phyloP scores from a whole-genome alignment of 1,140 invertebrate species.

The Drosophila bifasciata region DNA sequence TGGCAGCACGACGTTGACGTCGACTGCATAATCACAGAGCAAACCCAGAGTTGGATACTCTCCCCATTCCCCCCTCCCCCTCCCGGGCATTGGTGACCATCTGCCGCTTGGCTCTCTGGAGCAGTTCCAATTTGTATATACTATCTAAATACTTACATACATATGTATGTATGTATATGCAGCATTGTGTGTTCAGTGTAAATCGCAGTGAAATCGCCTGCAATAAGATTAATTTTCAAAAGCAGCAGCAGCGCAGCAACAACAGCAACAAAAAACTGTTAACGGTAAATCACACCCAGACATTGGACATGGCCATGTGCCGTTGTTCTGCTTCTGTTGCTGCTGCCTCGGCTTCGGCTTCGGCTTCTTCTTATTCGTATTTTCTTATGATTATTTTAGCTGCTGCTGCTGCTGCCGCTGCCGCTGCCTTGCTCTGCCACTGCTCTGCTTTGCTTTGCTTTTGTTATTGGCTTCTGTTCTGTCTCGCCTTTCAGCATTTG shows the following conservation, averaged over 20 bases:
- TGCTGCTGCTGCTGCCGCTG: not conserved
- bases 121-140: slow-evolving; percentile 70
- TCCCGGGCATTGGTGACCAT: slow-evolving; percentile 45
- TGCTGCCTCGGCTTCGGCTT: slow-evolving; percentile 11
- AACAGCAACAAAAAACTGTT: slow-evolving; percentile 52
- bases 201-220: slow-evolving; percentile 73
- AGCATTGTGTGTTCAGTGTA: slow-evolving; percentile 49
- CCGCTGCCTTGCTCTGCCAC: too few relatives aligned
- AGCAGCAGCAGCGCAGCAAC: too few relatives aligned
- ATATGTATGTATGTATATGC: slow-evolving; percentile 9
- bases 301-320: slow-evolving; percentile 35
- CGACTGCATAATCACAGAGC: slow-evolving; percentile 73
- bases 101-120: slow-evolving; percentile 61
- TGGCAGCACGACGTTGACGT: slow-evolving; percentile 27
- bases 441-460: slow-evolving; percentile 27
- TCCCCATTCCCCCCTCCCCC: slow-evolving; percentile 17
- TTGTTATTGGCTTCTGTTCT: slow-evolving; percentile 63
- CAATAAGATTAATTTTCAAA: slow-evolving; percentile 75
- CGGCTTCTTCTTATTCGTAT: slow-evolving; percentile 28
- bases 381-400: slow-evolving; percentile 40
- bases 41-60: slow-evolving; percentile 23
- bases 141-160: slow-evolving; percentile 13
- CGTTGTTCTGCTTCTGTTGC: slow-evolving; percentile 21
- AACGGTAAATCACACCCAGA: slow-evolving; percentile 74
- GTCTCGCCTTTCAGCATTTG: slow-evolving; percentile 47